Evolutionary conservation across 2,113 vertebrate genomes (phyloP).

Genomic region (Anoura caudifer): DNA sequence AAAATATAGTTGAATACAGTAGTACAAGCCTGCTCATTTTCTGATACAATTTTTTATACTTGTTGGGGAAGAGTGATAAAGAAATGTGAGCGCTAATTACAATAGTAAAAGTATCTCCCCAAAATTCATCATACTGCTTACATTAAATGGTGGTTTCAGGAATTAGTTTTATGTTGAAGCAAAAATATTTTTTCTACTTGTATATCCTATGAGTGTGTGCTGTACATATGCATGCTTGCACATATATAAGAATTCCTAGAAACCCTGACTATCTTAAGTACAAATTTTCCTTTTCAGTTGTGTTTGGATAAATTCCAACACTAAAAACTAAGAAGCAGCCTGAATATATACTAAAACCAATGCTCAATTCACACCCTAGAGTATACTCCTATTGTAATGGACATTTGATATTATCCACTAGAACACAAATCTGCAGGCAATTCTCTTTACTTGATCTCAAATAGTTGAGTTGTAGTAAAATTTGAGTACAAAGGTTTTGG

Average conservation of each 20-base stretch:
- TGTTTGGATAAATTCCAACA: slow-evolving; percentile 71
- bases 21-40: neutral
- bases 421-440: slow-evolving; percentile 60
- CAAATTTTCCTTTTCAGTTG: slow-evolving; percentile 67
- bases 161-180: slow-evolving; percentile 37
- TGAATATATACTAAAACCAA: slow-evolving; percentile 71
- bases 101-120: slow-evolving; percentile 11
- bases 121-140: neutral
- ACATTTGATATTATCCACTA: slow-evolving; percentile 59
- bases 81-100: neutral
- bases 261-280: neutral
- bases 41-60: neutral
- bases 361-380: slow-evolving; percentile 65
- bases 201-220: neutral
- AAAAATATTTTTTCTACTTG: slow-evolving; percentile 40
- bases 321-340: slow-evolving; percentile 59
- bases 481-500: neutral
- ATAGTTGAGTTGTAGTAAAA: slow-evolving; percentile 17
- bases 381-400: slow-evolving; percentile 62
- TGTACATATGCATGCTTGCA: neutral
- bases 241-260: slow-evolving; percentile 5
- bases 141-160: neutral
- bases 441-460: slow-evolving; percentile 34
- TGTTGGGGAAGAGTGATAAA: neutral
- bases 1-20: neutral